These are phyloP conservation scores for Drosophila repletoides DNA, from an alignment of 1,140 invertebrate species.

Conservation along the genomic window DNA sequence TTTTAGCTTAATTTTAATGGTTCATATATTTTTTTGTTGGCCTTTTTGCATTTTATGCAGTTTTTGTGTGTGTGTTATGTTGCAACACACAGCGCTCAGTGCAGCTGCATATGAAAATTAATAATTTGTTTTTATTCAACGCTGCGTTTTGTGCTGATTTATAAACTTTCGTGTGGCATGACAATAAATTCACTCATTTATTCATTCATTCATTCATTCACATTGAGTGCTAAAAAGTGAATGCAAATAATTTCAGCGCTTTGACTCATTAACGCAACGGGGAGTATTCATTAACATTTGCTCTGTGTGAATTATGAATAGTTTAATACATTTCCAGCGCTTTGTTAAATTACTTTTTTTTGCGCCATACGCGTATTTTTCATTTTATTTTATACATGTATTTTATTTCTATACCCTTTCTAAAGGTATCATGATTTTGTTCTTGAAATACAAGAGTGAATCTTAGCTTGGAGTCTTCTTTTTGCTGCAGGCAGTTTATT, in stretches of 20 bases:
- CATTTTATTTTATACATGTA: not conserved
- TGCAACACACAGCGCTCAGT: not conserved
- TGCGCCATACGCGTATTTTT: too few species aligned
- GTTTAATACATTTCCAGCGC: slow-evolving; percentile 43
- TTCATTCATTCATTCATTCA: slow-evolving; percentile 30
- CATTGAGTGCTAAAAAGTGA: slow-evolving; percentile 64
- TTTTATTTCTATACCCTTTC: too few species aligned
- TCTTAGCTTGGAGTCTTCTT: too few species aligned
- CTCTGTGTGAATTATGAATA: slow-evolving; percentile 46
- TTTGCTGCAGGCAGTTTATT: too few species aligned
- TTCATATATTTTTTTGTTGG: slow-evolving; percentile 26
- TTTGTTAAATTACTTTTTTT: slow-evolving; percentile 34
- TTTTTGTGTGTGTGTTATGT: slow-evolving; percentile 15
- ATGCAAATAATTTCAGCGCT: slow-evolving; percentile 76
- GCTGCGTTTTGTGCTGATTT: slow-evolving; percentile 54
- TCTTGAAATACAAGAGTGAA: too few species aligned
- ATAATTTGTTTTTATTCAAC: slow-evolving; percentile 49
- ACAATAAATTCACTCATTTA: slow-evolving; percentile 60
- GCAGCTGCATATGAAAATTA: slow-evolving; percentile 23
- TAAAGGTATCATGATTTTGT: too few species aligned
- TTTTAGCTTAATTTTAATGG: slow-evolving; percentile 70
- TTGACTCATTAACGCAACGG: slow-evolving; percentile 74
- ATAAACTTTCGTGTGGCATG: slow-evolving; percentile 48
- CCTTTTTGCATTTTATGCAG: slow-evolving; percentile 9
- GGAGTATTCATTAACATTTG: slow-evolving; percentile 68